Conservation (phyloP, 2,113 vertebrate species). For the Amphiprion percula region DNA sequence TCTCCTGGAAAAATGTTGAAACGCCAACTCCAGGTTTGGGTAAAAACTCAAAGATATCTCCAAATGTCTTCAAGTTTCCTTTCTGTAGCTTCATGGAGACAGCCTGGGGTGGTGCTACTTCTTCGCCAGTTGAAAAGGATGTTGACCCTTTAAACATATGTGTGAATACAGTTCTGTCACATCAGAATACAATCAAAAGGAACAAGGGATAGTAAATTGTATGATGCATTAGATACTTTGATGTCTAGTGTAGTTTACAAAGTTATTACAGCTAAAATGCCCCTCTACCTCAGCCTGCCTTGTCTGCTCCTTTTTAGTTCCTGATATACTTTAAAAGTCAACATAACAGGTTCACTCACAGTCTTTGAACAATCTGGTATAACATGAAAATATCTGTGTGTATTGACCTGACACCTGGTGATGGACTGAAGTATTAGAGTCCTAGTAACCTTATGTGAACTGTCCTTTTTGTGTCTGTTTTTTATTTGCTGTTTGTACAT, state of each 20-base stretch:
- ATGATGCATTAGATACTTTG: neutral
- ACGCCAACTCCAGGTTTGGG: conserved; percentile 63
- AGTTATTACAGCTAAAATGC: neutral
- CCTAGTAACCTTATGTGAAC: no score
- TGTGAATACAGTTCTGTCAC: conserved; percentile 30
- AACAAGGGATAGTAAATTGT: neutral
- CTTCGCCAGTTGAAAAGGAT: conserved; percentile 88
- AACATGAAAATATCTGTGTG: no score
- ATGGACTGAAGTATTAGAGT: no score
- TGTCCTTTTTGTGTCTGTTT: no score
- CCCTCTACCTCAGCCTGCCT: no score
- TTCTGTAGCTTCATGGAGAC: conserved; percentile 44
- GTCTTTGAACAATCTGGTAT: no score
- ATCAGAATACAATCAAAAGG: conserved; percentile 1
- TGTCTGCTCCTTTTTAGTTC: no score
- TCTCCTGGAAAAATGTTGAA: conserved; percentile 59
- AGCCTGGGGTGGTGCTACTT: conserved; percentile 76
- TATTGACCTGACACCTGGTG: no score
- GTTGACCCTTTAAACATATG: conserved; percentile 83
- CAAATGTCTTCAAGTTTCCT: conserved; percentile 75
- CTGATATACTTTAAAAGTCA: no score
- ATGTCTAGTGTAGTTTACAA: neutral
- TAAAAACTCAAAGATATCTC: conserved; percentile 73
- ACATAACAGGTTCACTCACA: no score
- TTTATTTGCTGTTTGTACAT: no score